Base-by-base conservation (phyloP, 2,888 invertebrate species). In the Eupithecia vulgata region DNA sequence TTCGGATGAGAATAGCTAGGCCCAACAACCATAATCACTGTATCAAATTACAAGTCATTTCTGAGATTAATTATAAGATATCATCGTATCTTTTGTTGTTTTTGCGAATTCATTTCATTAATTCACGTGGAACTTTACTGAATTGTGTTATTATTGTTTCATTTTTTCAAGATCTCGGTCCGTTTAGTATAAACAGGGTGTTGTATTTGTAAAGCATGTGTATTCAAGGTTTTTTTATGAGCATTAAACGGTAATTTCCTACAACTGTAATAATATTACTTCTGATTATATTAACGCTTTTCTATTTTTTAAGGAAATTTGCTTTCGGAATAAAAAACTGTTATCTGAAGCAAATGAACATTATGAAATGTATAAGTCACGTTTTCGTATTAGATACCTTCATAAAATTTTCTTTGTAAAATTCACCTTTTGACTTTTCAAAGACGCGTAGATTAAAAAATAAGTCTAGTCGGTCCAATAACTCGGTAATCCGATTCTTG, bases 31-130 rank as follows among this genome's bases (percentile, higher is more conserved):
- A 76, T 68, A 73, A 73, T 74, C 71, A 76, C 68, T 59, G 61
- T 78, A 78, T 75, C 75, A 73, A 73, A 76, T 76, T 74, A 67
- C 68, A 65, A 70, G 72, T 76, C 72, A 76, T 72, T 76, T 71
- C 62, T 12, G 70, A 74, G 76, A 78, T 79, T 78, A 76, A 79
- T 78, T 77, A 77, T 71, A 77, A 40, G 77, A 78, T 76, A 77
- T 78, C 71, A 76, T 70, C 74, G 76, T 75, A 72, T 69, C 69
- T 59, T 71, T 76, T 78, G 75, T 76, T 76, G 71, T 71, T 72
- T 72, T 52, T 17, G 64, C 37, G n/a, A 62, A 68, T 68, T 68
- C 45, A 64, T 68, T 72, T 64, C 40, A 15, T 21, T 21, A 12
- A 65, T 21, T 21, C 6, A 25, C 21, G 65, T 65, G n/a, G 15